These are phyloP conservation scores for Stegodyphus dumicola DNA, from an alignment of 1,140 invertebrate species.

Conservation along the genomic window DNA sequence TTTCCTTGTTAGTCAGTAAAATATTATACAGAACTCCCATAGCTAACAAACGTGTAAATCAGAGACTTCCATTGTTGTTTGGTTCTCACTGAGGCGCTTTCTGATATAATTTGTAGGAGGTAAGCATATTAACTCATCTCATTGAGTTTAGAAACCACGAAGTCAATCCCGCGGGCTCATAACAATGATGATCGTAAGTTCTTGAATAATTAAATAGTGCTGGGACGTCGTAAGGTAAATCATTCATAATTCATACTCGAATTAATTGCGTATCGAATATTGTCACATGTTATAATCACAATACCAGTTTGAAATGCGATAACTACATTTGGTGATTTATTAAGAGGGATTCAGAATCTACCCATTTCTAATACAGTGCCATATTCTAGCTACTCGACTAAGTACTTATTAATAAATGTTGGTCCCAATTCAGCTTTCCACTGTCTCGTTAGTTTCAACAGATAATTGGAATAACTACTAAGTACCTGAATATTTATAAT, in stretches of 20 bases:
- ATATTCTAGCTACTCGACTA: neutral
- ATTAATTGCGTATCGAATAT: slow-evolving; percentile 7
- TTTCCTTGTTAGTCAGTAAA: too few species aligned
- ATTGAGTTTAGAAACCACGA: neutral
- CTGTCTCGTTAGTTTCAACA: neutral
- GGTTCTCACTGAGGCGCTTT: slow-evolving; percentile 4
- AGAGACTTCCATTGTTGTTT: neutral
- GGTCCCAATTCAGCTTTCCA: neutral
- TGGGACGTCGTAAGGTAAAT: slow-evolving; percentile 14
- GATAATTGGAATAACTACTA: slow-evolving; percentile 7
- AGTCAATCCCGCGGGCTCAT: slow-evolving; percentile 19
- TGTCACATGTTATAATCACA: slow-evolving; percentile 28
- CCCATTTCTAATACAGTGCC: neutral
- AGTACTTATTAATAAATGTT: neutral
- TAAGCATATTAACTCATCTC: slow-evolving; percentile 40
- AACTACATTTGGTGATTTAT: slow-evolving; percentile 46
- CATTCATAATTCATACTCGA: slow-evolving; percentile 30
- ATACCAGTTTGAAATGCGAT: slow-evolving; percentile 30
- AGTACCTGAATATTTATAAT: neutral
- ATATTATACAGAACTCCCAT: too few species aligned
- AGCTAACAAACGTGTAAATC: slow-evolving; percentile 28
- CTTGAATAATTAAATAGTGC: slow-evolving; percentile 44
- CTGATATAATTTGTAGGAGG: slow-evolving; percentile 24
- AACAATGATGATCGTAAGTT: neutral
- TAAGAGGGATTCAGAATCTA: slow-evolving; percentile 7